Evolutionary conservation across 2,797 vertebrate genomes (phyloP).

Genomic region (Podarcis siculus): DNA sequence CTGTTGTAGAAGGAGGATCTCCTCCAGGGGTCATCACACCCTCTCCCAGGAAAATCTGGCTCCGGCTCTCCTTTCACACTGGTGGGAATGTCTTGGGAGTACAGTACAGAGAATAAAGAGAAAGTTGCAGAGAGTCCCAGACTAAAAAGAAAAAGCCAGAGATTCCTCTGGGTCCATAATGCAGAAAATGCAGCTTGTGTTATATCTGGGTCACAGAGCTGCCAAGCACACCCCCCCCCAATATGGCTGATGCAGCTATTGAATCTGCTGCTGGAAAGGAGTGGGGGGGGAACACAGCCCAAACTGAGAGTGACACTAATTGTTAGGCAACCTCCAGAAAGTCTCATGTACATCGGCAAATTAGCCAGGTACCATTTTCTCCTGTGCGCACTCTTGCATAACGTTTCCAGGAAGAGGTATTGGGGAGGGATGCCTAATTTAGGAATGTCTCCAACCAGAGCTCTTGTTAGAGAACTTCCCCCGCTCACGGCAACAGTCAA

Average conservation of each 20-base stretch:
- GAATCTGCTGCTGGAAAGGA: slow-evolving; percentile 67
- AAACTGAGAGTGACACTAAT: slow-evolving; percentile 72
- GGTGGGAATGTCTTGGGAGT: background rate
- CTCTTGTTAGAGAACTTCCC: background rate
- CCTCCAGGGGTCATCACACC: too few species aligned
- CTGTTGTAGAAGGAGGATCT: too few species aligned
- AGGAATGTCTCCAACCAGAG: background rate
- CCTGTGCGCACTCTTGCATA: background rate
- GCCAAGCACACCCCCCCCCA: slow-evolving; percentile 58
- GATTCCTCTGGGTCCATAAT: slow-evolving; percentile 60
- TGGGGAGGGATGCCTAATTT: slow-evolving; percentile 48
- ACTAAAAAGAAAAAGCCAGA: background rate
- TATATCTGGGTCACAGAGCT: slow-evolving; percentile 72
- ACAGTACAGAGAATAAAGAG: background rate
- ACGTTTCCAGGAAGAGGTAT: slow-evolving; percentile 31
- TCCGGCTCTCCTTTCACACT: background rate
- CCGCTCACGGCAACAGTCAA: background rate
- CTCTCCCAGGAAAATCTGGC: background rate
- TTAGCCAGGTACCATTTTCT: slow-evolving; percentile 52
- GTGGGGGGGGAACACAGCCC: slow-evolving; percentile 57
- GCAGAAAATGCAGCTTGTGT: slow-evolving; percentile 63
- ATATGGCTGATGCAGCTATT: slow-evolving; percentile 62
- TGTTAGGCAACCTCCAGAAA: slow-evolving; percentile 65
- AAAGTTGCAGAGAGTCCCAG: background rate
- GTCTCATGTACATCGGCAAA: slow-evolving; percentile 51